Percentiles rank a stretch among this genome's conserved stretches.
These are phyloP conservation scores for Gallinago paraguaiae DNA, from an alignment of 2,113 vertebrate species.

Conservation along the genomic window DNA sequence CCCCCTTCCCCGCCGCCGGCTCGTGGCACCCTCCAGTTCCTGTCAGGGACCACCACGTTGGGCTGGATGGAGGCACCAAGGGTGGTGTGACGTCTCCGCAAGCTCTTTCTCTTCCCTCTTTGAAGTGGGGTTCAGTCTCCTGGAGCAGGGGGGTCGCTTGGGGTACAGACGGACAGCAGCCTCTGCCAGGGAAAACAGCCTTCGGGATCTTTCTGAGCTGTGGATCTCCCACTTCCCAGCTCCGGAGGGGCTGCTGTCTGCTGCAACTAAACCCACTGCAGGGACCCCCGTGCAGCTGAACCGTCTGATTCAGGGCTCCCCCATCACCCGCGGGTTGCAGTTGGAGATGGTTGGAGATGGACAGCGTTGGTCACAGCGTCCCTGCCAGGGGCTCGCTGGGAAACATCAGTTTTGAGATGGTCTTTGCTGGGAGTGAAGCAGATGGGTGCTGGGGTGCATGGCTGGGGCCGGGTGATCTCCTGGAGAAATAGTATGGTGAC, in stretches of 20 bases:
- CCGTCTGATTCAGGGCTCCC: neutral
- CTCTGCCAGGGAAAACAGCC: neutral
- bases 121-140: neutral
- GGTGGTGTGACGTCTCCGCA: neutral
- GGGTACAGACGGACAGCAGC: neutral
- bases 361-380: neutral
- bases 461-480: neutral
- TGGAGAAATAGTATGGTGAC: neutral
- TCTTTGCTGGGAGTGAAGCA: neutral
- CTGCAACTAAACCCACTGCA: neutral
- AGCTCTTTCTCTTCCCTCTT: neutral
- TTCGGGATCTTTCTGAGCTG: neutral
- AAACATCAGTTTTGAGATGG: neutral
- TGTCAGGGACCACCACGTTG: fast-evolving
- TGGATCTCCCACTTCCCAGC: neutral
- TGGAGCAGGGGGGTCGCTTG: neutral
- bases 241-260: neutral
- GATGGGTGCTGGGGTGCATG: neutral
- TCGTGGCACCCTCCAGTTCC: neutral
- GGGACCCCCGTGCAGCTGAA: neutral
- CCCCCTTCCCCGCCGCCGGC: neutral
- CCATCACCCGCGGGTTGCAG: neutral
- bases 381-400: neutral
- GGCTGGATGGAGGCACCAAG: neutral
- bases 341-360: neutral